Base-by-base conservation (phyloP, 1,140 invertebrate species). In the Tribolium madens region DNA sequence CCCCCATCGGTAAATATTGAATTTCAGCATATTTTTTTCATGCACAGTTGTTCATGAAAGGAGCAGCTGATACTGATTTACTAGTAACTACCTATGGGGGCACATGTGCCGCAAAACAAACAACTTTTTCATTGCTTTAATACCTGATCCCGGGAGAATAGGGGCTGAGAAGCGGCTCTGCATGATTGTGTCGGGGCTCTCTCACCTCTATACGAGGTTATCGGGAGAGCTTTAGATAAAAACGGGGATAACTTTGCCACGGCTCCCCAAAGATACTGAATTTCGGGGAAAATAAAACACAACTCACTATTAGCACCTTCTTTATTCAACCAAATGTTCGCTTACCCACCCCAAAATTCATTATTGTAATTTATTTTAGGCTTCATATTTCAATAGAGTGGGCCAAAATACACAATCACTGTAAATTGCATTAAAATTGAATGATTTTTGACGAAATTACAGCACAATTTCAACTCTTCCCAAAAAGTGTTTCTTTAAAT, bases 91-190 rank as follows among this genome's bases (percentile, higher is more conserved):
- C 78, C 75, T 74, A 79, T 78, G 68, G 78, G 70, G 75, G 48
- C 75, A 64, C 78, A 79, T 79, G 75, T 79, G 78, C 73, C 68
- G 75, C 78, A 76, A 76, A 79, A 79, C 72, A 79, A 79, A 79
- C 78, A 79, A 79, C 78, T 79, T 79, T 79, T 79, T 79, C 78
- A 79, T 79, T 73, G 78, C 71, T 79, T 73, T 76, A 72, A 79
- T 79, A 79, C 78, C 78, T 79, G 78, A 79, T 79, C 77, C 75
- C 77, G 47, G 14, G 70, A 72, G 70, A 48, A 33, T 21, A 26
- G 57, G 57, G 21, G 21, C 57, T 17, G 26, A 64, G n/a, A 64
- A 26, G 13, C 21, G 21, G 21, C 21, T 26, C 57, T 64, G 57
- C 21, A 64, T 64, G 57, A 64, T 64, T 64, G 57, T 33, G 57